These are phyloP conservation scores for Zoanthus solanderi DNA, from an alignment of 92 coral and sea anemone genomes.

Conservation along the genomic window DNA sequence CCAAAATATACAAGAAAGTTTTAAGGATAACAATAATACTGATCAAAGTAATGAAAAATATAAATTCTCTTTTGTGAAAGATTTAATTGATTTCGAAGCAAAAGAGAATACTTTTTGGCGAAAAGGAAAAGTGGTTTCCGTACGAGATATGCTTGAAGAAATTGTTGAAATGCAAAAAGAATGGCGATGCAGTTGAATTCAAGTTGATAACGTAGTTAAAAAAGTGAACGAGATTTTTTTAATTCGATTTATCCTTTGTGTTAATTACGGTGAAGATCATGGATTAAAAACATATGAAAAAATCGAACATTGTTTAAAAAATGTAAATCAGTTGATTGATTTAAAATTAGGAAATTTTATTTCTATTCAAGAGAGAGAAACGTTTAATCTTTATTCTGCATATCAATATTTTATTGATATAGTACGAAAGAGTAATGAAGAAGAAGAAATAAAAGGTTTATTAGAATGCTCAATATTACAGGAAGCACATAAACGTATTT, in stretches of 20 bases:
- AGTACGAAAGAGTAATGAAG: too few relatives aligned
- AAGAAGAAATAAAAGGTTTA: slow-evolving; percentile 36
- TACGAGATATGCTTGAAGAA: neutral
- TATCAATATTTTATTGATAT: too few relatives aligned
- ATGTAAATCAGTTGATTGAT: too few relatives aligned
- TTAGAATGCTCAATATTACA: slow-evolving; percentile 46
- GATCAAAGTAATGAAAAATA: slow-evolving; percentile 2
- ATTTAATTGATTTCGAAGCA: neutral
- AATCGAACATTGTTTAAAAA: neutral
- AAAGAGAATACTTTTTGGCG: neutral
- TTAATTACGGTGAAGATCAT: neutral
- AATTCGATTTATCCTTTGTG: neutral
- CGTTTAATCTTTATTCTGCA: neutral
- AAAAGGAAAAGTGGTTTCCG: neutral
- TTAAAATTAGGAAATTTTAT: too few relatives aligned
- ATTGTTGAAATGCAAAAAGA: neutral
- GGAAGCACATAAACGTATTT: slow-evolving; percentile 40
- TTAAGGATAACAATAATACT: too few relatives aligned
- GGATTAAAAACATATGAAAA: neutral
- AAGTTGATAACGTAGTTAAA: too few relatives aligned
- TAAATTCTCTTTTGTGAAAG: slow-evolving; percentile 13
- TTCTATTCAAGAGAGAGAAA: neutral
- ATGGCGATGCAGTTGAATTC: neutral
- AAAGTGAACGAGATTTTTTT: neutral
- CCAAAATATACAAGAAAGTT: too few relatives aligned